A percentile compares a stretch with the other conserved stretches of the same genome.
Evolutionary conservation across 2,797 vertebrate species (phyloP).

Genomic region (Cottoperca gobio): DNA sequence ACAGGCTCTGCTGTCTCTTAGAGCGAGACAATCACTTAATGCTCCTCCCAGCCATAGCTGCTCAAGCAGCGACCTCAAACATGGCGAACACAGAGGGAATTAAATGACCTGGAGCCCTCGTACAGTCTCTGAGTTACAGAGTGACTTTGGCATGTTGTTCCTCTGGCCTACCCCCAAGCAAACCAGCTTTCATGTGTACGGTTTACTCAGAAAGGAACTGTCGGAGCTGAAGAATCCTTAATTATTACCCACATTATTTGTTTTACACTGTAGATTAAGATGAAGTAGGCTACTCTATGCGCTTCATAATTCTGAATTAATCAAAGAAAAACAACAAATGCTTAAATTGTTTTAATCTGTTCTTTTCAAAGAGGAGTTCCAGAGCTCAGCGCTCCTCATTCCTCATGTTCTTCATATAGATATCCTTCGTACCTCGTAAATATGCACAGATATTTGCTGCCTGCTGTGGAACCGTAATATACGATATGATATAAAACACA

Average conservation of each 20-base stretch:
- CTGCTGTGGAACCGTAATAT: constrained; percentile 14
- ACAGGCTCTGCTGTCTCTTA: not conserved
- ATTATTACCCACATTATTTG: constrained; percentile 30
- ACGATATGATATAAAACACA: constrained; percentile 20
- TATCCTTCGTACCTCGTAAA: constrained; percentile 12
- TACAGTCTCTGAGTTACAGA: constrained; percentile 12
- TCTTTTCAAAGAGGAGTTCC: constrained; percentile 9
- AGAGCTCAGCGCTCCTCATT: constrained; percentile 3
- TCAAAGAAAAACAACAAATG: constrained; percentile 26
- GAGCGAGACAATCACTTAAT: not conserved
- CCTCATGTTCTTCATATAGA: constrained; percentile 28
- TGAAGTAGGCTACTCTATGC: not conserved
- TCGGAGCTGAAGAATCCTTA: not conserved
- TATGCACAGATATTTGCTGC: constrained; percentile 30
- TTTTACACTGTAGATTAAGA: constrained; percentile 1
- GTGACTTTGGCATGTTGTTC: not conserved
- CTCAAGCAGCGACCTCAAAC: not conserved
- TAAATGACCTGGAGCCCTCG: constrained; percentile 29
- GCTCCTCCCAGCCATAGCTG: not conserved
- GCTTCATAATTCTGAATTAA: not conserved
- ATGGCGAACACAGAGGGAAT: constrained; percentile 19
- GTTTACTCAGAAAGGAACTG: constrained; percentile 19
- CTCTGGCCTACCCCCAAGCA: constrained; percentile 13
- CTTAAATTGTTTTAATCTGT: constrained; percentile 1
- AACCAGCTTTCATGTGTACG: constrained; percentile 8